These are phyloP conservation scores for Saguinus imperator DNA, from an alignment of 2,113 vertebrate genomes.

Conservation along the genomic window DNA sequence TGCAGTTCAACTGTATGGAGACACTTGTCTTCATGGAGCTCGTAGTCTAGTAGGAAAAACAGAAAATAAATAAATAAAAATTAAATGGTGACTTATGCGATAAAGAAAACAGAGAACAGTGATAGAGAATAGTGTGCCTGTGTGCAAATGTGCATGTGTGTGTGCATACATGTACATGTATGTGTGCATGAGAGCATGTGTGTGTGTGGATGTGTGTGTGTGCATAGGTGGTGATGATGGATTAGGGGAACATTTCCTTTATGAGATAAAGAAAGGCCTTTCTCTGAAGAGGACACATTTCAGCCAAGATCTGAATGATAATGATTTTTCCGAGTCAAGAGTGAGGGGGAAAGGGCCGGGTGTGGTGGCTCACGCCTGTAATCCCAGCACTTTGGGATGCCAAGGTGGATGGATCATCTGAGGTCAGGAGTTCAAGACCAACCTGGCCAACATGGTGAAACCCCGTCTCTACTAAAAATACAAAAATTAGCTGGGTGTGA, in stretches of 20 bases:
- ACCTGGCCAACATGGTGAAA: no score
- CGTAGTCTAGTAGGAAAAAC: background rate
- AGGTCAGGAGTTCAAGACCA: no score
- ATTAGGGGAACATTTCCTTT: background rate
- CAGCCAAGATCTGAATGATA: background rate
- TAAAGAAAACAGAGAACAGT: background rate
- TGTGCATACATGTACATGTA: no score
- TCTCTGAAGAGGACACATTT: background rate
- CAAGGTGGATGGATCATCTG: no score
- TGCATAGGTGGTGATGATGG: no score
- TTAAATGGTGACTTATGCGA: background rate
- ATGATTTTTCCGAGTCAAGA: background rate
- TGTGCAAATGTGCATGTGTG: background rate
- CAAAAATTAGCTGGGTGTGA: no score
- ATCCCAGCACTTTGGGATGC: no score
- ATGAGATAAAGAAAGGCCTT: background rate
- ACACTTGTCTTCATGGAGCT: background rate
- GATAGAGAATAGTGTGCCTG: background rate
- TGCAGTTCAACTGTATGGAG: background rate
- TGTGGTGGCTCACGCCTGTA: no score
- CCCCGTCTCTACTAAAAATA: no score
- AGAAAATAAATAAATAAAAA: slow-evolving; percentile 26
- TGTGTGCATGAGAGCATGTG: background rate
- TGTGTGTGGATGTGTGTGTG: background rate
- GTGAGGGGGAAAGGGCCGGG: no score